phyloP scores from a whole-genome alignment of 2,113 vertebrate species.

The Labeo rohita region DNA sequence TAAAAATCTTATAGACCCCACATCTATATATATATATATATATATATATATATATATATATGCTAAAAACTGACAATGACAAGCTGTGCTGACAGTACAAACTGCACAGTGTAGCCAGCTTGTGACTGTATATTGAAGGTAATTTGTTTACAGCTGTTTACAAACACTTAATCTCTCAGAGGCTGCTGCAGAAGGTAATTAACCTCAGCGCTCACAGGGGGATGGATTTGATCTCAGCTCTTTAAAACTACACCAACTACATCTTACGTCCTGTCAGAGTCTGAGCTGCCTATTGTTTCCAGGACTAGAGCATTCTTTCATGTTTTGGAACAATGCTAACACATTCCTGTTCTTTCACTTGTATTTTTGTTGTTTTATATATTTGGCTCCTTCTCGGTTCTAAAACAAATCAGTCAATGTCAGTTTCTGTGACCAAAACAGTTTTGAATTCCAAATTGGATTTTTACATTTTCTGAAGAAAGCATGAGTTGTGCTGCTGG shows the following conservation, averaged over 20 bases:
- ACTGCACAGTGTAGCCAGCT: not conserved
- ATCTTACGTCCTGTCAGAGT: not conserved
- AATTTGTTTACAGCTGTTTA: conserved; percentile 68
- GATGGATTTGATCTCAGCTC: conserved; percentile 57
- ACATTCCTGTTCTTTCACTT: not conserved
- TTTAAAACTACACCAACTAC: conserved; percentile 17
- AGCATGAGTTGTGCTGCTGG: not conserved
- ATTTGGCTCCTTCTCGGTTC: not conserved
- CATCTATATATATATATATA: not conserved
- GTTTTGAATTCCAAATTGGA: not conserved
- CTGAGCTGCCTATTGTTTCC: not conserved
- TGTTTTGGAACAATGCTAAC: conserved; percentile 7
- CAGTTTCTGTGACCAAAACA: not conserved
- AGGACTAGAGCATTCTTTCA: conserved; percentile 12
- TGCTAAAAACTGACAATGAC: not conserved
- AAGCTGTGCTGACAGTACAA: not conserved
- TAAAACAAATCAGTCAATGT: conserved; percentile 29
- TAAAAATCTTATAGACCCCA: not conserved
- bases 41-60: not conserved
- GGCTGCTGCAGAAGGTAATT: conserved; percentile 69
- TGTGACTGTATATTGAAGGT: conserved; percentile 38
- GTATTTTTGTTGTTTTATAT: not conserved
- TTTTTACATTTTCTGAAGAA: not conserved
- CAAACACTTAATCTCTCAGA: conserved; percentile 66
- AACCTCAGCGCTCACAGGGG: conserved; percentile 63